phyloP scores from a whole-genome alignment of 2,888 invertebrate genomes.

The Drosophila falleni region DNA sequence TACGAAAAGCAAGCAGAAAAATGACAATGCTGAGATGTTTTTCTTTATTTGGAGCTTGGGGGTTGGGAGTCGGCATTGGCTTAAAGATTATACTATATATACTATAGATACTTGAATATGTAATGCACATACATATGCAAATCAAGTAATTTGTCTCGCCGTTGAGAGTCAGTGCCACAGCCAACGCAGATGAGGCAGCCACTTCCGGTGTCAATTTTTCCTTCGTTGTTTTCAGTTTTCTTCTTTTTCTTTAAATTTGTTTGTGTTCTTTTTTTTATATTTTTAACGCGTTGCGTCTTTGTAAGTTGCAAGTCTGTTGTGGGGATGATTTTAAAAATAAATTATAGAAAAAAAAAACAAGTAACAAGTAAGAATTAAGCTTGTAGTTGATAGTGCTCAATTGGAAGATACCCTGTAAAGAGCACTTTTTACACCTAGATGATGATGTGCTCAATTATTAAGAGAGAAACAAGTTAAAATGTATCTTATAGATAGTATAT shows the following conservation, averaged over 20 bases:
- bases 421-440: no score
- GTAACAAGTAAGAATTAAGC: slow-evolving; percentile 12
- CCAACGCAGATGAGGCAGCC: slow-evolving; percentile 73
- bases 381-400: neutral
- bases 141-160: slow-evolving; percentile 79
- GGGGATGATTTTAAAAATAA: slow-evolving; percentile 77
- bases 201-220: slow-evolving; percentile 78
- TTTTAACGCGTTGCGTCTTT: slow-evolving; percentile 46
- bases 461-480: no score
- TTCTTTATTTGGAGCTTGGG: slow-evolving; percentile 40
- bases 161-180: slow-evolving; percentile 40
- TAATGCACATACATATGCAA: slow-evolving; percentile 61
- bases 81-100: slow-evolving; percentile 7
- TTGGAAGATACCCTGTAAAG: slow-evolving; percentile 18
- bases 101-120: slow-evolving; percentile 1
- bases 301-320: slow-evolving; percentile 56
- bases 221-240: slow-evolving; percentile 38
- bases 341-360: slow-evolving; percentile 45
- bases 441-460: no score
- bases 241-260: slow-evolving; percentile 33
- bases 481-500: no score
- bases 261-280: slow-evolving; percentile 30
- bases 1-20: slow-evolving; percentile 55
- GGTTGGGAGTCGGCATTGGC: slow-evolving; percentile 17
- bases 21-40: slow-evolving; percentile 74